Evolutionary conservation across 2,113 vertebrate species (phyloP), one percentile per base, ranked within the genome.

Genomic region (Natator depressus): DNA sequence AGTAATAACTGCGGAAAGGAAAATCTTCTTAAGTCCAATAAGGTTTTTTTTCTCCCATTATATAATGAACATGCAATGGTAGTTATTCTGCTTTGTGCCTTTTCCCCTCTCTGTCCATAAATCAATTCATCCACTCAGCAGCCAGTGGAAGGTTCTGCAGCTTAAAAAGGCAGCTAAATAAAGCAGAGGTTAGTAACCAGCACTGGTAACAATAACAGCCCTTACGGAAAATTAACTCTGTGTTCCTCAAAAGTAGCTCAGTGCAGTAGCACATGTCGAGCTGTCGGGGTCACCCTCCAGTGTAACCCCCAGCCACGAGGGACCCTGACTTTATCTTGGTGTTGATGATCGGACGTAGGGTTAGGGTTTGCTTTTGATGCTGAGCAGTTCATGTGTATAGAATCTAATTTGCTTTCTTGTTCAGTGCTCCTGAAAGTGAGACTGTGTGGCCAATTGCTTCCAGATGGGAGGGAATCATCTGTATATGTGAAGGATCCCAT

Each of bases 101-200:
- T 57, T 90, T 27, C n/a, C 72, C 42, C 20, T 93, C 1, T 0
- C 79, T 82, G 14, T 82, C 93, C 93, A 76, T 88, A 95, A 84
- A 84, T 79, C 57, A 83, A 31, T 79, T 46, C 91, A 89, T 89
- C 47, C 6, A 31, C 79, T 82, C 38, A 16, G 49, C 94, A 96
- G 79, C 54, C 29, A 38, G 17, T 50, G 72, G 93, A 81, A 92
- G 22, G 10, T 17, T 78, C 65, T 91, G 89, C 54, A 53, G 10
- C 51, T 31, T 65, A 49, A 69, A 62, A 76, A 90, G 19, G 82
- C 85, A 89, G 78, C 27, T 69, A 35, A 93, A 84, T 24, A 42
- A 79, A 93, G 55, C 5, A 49, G 51, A 10, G 42, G 55, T 5
- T 42, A 46, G 6, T 81, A 3, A 6, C 55, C 80, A 90, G 84